These are phyloP conservation scores for Lepidocyrtoides sp. DNA, from an alignment of 2,888 invertebrate species.

Conservation along the genomic window DNA sequence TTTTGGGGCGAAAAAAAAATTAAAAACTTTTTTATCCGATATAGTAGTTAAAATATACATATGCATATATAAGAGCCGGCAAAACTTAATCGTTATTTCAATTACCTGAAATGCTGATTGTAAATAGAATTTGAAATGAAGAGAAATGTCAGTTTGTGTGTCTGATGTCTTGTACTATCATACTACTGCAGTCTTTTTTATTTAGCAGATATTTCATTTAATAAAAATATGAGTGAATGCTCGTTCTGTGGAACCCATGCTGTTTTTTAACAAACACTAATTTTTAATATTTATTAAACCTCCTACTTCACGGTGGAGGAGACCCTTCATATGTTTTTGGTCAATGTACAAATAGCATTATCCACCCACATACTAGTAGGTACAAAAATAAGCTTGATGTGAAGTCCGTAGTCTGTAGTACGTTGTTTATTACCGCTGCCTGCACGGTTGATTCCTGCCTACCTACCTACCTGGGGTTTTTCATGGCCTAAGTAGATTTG, in stretches of 20 bases:
- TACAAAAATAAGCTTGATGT: background rate
- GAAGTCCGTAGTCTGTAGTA: background rate
- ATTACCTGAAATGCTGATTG: too few relatives aligned
- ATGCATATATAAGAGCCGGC: too few relatives aligned
- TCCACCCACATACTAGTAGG: constrained; percentile 53
- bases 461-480: constrained; percentile 45
- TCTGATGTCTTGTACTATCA: too few relatives aligned
- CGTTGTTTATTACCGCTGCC: constrained; percentile 27
- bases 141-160: too few relatives aligned
- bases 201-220: too few relatives aligned
- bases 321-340: background rate
- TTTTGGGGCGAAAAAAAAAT: too few relatives aligned
- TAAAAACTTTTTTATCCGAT: too few relatives aligned
- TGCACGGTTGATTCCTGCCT: background rate
- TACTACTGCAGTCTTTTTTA: too few relatives aligned
- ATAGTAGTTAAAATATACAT: too few relatives aligned
- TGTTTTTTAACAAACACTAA: constrained; percentile 58
- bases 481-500: constrained; percentile 61
- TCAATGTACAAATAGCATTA: background rate
- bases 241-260: constrained; percentile 46
- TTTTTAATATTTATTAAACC: constrained; percentile 70
- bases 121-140: too few relatives aligned
- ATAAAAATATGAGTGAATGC: background rate
- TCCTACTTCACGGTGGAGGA: constrained; percentile 20
- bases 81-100: too few relatives aligned